Evolutionary conservation across 2,888 invertebrate genomes (phyloP).

Genomic region (Rhodophaea formosa): DNA sequence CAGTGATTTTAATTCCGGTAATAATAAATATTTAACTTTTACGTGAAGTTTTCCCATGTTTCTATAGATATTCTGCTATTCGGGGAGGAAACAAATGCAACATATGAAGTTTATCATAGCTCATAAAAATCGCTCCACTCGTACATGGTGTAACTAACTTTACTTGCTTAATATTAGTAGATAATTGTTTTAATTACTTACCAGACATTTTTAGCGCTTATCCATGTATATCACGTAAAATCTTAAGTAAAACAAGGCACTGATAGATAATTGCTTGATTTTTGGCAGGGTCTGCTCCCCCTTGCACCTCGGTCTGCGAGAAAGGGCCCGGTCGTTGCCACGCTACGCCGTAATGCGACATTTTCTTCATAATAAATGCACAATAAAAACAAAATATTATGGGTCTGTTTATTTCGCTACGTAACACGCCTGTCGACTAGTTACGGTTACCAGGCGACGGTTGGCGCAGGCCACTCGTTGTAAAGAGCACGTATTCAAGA

Average conservation of each 20-base stretch:
- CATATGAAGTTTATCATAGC: no score
- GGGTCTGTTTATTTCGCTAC: slow-evolving; percentile 35
- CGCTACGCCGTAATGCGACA: slow-evolving; percentile 68
- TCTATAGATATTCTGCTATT: no score
- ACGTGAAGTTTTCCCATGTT: no score
- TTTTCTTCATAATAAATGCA: slow-evolving; percentile 55
- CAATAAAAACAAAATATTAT: slow-evolving; percentile 45
- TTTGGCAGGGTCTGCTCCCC: background rate
- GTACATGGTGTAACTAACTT: background rate
- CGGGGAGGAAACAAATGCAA: no score
- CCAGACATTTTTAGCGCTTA: slow-evolving; percentile 12
- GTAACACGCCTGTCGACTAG: slow-evolving; percentile 39
- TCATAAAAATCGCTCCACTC: no score
- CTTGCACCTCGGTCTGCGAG: slow-evolving; percentile 36
- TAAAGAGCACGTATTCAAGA: no score
- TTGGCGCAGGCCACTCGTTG: no score
- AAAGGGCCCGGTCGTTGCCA: slow-evolving; percentile 54
- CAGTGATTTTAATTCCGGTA: no score
- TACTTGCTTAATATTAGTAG: background rate
- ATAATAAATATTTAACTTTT: no score
- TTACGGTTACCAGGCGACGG: slow-evolving; percentile 53
- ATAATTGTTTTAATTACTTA: background rate
- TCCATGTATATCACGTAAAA: background rate
- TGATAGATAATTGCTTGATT: background rate
- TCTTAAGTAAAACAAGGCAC: background rate